Evolutionary conservation across 2,888 invertebrate species (phyloP), one percentile per base, ranked within the genome.

Genomic region (Andrena fulva): DNA sequence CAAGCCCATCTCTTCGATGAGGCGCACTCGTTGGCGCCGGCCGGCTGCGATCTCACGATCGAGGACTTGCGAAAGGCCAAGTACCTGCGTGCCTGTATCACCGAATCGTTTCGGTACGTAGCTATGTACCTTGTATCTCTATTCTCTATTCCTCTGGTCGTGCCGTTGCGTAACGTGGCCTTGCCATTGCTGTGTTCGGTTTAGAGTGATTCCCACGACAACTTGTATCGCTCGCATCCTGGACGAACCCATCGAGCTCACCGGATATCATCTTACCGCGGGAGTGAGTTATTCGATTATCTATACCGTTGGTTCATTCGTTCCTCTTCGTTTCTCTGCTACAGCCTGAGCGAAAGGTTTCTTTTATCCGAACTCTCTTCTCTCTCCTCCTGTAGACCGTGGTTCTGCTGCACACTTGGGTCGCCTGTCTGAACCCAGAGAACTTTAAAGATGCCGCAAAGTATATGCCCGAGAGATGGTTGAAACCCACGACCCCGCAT

Each of bases 401-500:
- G 24, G 96, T 98, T 31, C 94, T 98, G 33, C 96, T 97, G 69
- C 98, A 98, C 91, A 97, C 97, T 2, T 97, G 97, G 93, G 95
- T 97, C n/a, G 97, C 98, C 0, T 97, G 97, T 87, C 95, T 96
- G 76, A 95, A 96, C 79, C 96, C 97, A 67, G 95, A 95, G 86
- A 97, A 98, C 94, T 98, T 98, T 93, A 95, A 95, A 90, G 94
- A 96, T 59, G 96, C 98, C 4, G 94, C 94, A 24, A 95, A 96
- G 85, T 98, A 96, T 91, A 92, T 95, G 6, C 98, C 98, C 0
- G 97, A 98, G 91, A 95, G 98, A 56, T 98, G 98, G 98, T 90
- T 97, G 31, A 90, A 90, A 87, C 93, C 91, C 4, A 94, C 94
- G 88, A 94, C 93, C 62, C 95, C 95, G 80, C 91, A 94, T 87